Conservation (phyloP, 2,113 vertebrate genomes). For the Sminthopsis crassicaudata region DNA sequence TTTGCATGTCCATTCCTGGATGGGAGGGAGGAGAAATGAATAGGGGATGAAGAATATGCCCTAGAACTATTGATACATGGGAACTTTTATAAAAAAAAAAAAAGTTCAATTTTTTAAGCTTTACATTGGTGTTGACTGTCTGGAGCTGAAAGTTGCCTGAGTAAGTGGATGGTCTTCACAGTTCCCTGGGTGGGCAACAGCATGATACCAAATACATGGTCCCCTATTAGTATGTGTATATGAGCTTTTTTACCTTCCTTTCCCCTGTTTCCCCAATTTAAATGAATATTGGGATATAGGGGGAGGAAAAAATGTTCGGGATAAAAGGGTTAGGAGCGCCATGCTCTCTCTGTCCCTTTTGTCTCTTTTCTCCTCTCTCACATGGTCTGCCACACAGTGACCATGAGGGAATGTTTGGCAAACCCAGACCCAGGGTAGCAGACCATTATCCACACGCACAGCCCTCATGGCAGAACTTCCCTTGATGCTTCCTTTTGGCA, state of each 20-base stretch:
- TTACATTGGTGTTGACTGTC: neutral
- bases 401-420: neutral
- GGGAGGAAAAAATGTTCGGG: neutral
- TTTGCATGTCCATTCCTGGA: neutral
- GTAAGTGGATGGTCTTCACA: neutral
- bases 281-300: neutral
- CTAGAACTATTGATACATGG: neutral
- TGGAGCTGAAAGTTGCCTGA: neutral
- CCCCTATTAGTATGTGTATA: neutral
- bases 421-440: neutral
- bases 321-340: neutral
- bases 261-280: neutral
- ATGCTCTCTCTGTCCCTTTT: neutral
- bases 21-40: neutral
- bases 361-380: neutral
- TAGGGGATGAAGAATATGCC: neutral
- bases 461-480: neutral
- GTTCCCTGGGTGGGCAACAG: neutral
- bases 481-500: constrained; percentile 61
- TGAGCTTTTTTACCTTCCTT: neutral
- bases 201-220: neutral
- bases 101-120: neutral
- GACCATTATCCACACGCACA: neutral
- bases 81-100: neutral
- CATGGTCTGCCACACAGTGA: neutral